Percentiles rank a stretch among this genome's conserved stretches.
Evolutionary conservation across 2,113 vertebrate genomes (phyloP).

Genomic region (Psittacus erithacus): DNA sequence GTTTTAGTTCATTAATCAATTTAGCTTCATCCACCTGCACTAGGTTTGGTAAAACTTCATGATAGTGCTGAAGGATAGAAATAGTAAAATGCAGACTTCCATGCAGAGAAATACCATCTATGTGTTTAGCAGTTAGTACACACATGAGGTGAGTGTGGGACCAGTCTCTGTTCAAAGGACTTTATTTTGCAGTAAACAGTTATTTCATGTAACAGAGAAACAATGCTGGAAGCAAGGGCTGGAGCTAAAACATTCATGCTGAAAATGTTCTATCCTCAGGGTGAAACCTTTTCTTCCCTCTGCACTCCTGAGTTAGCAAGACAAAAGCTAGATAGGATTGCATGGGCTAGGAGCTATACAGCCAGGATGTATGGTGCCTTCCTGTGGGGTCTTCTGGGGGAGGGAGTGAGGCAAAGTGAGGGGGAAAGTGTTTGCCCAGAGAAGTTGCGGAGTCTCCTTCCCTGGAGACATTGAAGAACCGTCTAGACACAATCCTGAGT

Average conservation of each 20-base stretch:
- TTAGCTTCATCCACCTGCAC: background rate
- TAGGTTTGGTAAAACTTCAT: background rate
- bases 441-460: background rate
- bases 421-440: background rate
- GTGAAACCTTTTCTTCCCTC: background rate
- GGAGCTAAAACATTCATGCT: background rate
- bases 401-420: background rate
- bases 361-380: background rate
- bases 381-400: background rate
- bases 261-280: background rate
- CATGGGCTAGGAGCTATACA: background rate
- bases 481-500: background rate
- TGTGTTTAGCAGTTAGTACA: background rate
- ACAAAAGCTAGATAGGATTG: background rate
- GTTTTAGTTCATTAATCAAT: conserved; percentile 29
- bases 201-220: background rate
- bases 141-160: background rate
- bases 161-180: background rate
- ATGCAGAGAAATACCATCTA: background rate
- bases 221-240: background rate
- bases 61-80: background rate
- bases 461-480: background rate
- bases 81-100: background rate
- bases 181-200: conserved; percentile 21
- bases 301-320: background rate